These are phyloP conservation scores for Drosophila lacteicornis DNA, from an alignment of 1,140 invertebrate species.

Conservation along the genomic window DNA sequence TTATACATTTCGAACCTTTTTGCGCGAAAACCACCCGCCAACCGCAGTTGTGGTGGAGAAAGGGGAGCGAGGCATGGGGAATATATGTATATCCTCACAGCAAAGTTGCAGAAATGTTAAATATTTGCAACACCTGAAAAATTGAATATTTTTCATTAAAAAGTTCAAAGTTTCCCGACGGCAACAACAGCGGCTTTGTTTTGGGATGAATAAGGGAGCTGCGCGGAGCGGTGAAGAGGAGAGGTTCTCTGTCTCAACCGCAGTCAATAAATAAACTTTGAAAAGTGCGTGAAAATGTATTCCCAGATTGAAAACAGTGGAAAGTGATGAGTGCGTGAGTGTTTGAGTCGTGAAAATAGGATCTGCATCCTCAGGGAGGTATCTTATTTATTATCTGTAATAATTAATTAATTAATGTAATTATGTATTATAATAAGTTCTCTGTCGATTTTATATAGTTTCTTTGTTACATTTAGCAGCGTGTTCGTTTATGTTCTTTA, in stretches of 20 bases:
- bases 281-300: constrained; percentile 69
- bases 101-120: constrained; percentile 69
- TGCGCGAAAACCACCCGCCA: constrained; percentile 17
- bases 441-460: too few relatives aligned
- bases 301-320: constrained; percentile 6
- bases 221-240: not conserved
- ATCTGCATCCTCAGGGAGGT: too few relatives aligned
- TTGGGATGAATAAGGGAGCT: not conserved
- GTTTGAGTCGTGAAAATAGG: not conserved
- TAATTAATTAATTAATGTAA: too few relatives aligned
- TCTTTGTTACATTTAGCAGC: not conserved
- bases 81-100: constrained; percentile 2
- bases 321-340: constrained; percentile 8
- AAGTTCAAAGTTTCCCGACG: constrained; percentile 69
- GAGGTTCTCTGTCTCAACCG: constrained; percentile 14
- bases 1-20: constrained; percentile 20
- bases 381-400: too few relatives aligned
- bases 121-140: constrained; percentile 81
- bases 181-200: constrained; percentile 37
- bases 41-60: constrained; percentile 22
- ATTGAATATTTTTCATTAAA: constrained; percentile 82
- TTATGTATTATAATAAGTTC: too few relatives aligned
- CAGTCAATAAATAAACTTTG: constrained; percentile 81
- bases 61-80: not conserved
- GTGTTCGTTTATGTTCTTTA: too few relatives aligned